phyloP scores from a whole-genome alignment of 2,888 invertebrate genomes.

The Pycnomerus fuliginosus region DNA sequence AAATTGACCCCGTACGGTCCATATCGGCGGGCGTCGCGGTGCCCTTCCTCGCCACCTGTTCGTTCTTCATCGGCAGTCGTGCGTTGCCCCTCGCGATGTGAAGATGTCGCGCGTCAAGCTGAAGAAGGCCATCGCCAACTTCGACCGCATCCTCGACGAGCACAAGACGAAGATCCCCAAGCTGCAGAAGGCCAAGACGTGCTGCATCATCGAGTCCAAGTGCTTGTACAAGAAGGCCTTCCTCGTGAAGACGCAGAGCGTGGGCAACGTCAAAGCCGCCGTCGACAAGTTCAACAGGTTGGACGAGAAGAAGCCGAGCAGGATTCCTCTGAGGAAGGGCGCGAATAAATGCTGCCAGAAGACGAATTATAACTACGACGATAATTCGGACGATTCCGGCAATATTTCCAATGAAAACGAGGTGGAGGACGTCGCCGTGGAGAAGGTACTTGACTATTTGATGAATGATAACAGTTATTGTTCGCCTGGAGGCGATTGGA shows the following conservation, averaged over 20 bases:
- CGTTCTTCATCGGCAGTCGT: too few relatives aligned
- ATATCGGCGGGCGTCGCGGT: too few relatives aligned
- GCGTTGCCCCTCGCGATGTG: too few relatives aligned
- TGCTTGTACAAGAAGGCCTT: slow-evolving; percentile 62
- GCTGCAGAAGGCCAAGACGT: slow-evolving; percentile 69
- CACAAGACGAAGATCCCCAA: slow-evolving; percentile 55
- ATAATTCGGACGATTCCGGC: slow-evolving; percentile 74
- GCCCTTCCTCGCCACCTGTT: too few relatives aligned
- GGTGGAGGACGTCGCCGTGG: slow-evolving; percentile 39
- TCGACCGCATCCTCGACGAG: slow-evolving; percentile 57
- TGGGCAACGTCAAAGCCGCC: slow-evolving; percentile 34
- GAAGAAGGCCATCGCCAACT: slow-evolving; percentile 56
- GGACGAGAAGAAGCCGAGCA: slow-evolving; percentile 43
- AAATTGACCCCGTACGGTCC: too few relatives aligned
- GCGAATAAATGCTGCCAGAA: slow-evolving; percentile 5
- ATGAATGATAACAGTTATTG: background rate
- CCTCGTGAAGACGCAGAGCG: slow-evolving; percentile 39
- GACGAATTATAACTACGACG: slow-evolving; percentile 63
- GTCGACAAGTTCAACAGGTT: slow-evolving; percentile 8
- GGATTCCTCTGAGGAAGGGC: too few relatives aligned
- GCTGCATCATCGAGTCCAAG: slow-evolving; percentile 68
- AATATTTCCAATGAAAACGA: slow-evolving; percentile 77
- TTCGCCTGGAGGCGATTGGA: too few relatives aligned
- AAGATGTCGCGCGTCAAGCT: too few relatives aligned
- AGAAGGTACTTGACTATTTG: slow-evolving; percentile 6